These are phyloP conservation scores for Xanthostigma xanthostigma DNA, from an alignment of 2,888 invertebrate species.

Conservation along the genomic window DNA sequence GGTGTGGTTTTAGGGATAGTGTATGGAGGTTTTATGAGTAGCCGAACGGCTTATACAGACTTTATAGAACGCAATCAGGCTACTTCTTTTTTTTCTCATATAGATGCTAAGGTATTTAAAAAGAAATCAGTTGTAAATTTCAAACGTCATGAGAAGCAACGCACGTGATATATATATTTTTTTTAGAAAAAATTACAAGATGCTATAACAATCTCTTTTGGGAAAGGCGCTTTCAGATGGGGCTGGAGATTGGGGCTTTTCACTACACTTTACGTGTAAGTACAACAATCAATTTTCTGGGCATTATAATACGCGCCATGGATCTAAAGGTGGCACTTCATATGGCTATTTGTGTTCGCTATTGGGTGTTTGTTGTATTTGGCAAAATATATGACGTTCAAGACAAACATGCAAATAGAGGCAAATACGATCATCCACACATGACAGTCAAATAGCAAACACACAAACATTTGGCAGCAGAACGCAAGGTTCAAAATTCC, in stretches of 20 bases:
- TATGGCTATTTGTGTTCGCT: no score
- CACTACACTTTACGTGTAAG: slow-evolving; percentile 52
- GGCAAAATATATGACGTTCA: no score
- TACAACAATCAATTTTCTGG: no score
- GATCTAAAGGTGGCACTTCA: no score
- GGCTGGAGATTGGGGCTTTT: slow-evolving; percentile 55
- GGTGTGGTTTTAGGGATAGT: slow-evolving; percentile 47
- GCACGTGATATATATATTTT: slow-evolving; percentile 4
- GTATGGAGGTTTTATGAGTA: slow-evolving; percentile 47
- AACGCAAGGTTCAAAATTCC: no score
- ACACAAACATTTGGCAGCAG: no score
- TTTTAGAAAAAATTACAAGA: slow-evolving; percentile 55
- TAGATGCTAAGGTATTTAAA: slow-evolving; percentile 49
- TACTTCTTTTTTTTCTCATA: slow-evolving; percentile 45
- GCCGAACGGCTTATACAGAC: slow-evolving; percentile 41
- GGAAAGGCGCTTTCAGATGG: slow-evolving; percentile 55
- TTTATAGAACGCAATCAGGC: slow-evolving; percentile 64
- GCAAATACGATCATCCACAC: no score
- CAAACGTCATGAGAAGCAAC: slow-evolving; percentile 7
- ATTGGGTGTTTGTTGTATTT: no score
- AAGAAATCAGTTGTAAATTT: slow-evolving; percentile 47
- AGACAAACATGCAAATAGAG: no score
- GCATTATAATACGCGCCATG: no score
- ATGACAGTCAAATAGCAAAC: no score
- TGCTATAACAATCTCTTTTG: slow-evolving; percentile 49